Evolutionary conservation across 1,140 invertebrate genomes (phyloP).

Genomic region (Drosophila sturtevanti): DNA sequence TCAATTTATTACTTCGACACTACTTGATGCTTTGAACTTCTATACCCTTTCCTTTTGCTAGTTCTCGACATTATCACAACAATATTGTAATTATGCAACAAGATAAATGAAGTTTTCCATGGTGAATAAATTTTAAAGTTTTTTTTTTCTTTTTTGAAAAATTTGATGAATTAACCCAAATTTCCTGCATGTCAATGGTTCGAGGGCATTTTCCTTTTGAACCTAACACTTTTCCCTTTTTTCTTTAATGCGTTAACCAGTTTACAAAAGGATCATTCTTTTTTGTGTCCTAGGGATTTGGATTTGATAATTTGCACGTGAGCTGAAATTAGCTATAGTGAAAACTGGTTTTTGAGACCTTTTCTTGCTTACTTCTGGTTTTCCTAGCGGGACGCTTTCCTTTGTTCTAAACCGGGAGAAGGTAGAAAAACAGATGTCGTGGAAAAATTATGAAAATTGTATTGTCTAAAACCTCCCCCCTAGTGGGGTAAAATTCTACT

Average conservation of each 20-base stretch:
- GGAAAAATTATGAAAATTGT: constrained; percentile 66
- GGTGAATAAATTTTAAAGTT: not conserved
- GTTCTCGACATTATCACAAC: not conserved
- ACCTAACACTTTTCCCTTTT: constrained; percentile 50
- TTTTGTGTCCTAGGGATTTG: constrained; percentile 32
- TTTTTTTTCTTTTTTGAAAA: not conserved
- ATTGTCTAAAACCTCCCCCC: constrained; percentile 46
- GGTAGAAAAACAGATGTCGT: constrained; percentile 53
- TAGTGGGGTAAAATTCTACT: constrained; percentile 28
- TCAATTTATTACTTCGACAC: constrained; percentile 1
- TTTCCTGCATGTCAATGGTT: constrained; percentile 66
- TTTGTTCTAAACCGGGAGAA: constrained; percentile 59
- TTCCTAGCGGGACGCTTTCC: constrained; percentile 56
- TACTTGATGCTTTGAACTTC: constrained; percentile 15
- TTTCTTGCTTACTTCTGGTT: constrained; percentile 40
- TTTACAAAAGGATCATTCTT: constrained; percentile 51
- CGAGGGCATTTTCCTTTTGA: constrained; percentile 47
- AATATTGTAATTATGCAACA: constrained; percentile 1
- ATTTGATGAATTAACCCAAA: constrained; percentile 73
- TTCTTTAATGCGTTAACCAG: constrained; percentile 32
- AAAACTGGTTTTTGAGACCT: constrained; percentile 61
- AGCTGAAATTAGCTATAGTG: constrained; percentile 73
- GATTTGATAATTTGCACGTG: constrained; percentile 58
- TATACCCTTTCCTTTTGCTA: not conserved
- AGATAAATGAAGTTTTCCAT: not conserved